phyloP scores from a whole-genome alignment of 2,113 vertebrate species.

The Chaetodon trifascialis region DNA sequence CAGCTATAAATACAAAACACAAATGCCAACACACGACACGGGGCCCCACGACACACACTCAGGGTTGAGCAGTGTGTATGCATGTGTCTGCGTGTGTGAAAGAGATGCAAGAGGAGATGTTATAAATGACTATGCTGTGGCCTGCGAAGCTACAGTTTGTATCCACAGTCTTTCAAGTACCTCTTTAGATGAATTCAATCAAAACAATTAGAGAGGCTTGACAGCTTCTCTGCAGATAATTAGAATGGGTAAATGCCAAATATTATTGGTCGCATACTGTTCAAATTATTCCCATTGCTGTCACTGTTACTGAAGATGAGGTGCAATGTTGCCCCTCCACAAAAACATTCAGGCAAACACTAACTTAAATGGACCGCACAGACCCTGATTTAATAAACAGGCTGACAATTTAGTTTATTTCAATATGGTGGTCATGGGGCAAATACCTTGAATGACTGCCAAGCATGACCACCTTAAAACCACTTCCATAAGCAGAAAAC shows the following conservation, averaged over 20 bases:
- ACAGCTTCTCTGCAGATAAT: slow-evolving; percentile 69
- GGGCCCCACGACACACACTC: slow-evolving; percentile 6
- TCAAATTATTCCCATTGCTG: slow-evolving; percentile 41
- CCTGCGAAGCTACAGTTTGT: slow-evolving; percentile 43
- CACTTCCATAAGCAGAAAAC: background rate
- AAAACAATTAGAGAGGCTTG: slow-evolving; percentile 69
- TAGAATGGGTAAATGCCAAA: slow-evolving; percentile 67
- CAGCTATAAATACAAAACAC: slow-evolving; percentile 52
- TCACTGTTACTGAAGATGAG: slow-evolving; percentile 42
- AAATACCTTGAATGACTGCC: slow-evolving; percentile 22
- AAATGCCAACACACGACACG: slow-evolving; percentile 46
- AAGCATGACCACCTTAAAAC: slow-evolving; percentile 31
- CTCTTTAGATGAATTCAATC: slow-evolving; percentile 71
- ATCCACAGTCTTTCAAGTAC: slow-evolving; percentile 57
- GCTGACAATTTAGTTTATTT: slow-evolving; percentile 21
- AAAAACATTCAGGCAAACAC: slow-evolving; percentile 38
- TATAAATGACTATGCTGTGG: slow-evolving; percentile 29
- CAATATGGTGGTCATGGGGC: background rate
- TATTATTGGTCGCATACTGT: slow-evolving; percentile 50
- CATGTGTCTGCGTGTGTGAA: background rate
- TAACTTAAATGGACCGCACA: slow-evolving; percentile 30
- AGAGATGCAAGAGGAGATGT: slow-evolving; percentile 16
- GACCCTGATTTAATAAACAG: slow-evolving; percentile 39
- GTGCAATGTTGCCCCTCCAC: slow-evolving; percentile 30
- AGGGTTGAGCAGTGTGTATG: background rate